phyloP scores from a whole-genome alignment of 2,113 vertebrate genomes.

The Hippocampus guttulatus region DNA sequence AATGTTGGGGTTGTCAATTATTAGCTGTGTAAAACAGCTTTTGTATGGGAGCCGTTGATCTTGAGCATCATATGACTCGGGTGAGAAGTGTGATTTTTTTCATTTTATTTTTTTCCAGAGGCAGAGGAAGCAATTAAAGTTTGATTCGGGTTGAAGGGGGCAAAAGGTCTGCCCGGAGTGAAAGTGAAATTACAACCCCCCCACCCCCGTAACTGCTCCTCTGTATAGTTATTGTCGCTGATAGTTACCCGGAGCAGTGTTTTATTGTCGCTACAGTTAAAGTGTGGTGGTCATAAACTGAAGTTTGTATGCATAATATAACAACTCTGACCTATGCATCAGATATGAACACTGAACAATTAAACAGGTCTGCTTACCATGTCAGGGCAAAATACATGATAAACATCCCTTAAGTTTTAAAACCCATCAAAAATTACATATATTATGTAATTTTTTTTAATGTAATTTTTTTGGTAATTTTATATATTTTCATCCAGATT shows the following conservation, averaged over 20 bases:
- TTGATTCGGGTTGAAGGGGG: neutral
- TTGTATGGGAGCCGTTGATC: neutral
- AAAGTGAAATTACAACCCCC: slow-evolving; percentile 7
- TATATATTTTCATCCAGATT: neutral
- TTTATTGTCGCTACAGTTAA: slow-evolving; percentile 4
- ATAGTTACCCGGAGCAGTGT: neutral
- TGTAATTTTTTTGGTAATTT: too few relatives aligned
- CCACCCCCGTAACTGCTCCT: neutral
- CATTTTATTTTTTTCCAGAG: too few relatives aligned
- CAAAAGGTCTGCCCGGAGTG: slow-evolving; percentile 1
- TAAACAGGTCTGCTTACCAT: neutral
- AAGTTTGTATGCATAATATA: neutral
- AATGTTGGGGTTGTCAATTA: neutral
- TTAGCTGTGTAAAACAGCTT: neutral
- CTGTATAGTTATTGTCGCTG: neutral
- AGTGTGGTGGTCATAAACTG: slow-evolving; percentile 2
- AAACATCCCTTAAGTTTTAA: neutral
- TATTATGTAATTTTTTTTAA: too few relatives aligned
- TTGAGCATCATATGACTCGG: neutral
- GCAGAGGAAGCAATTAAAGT: neutral
- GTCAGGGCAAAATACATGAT: neutral
- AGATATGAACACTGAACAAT: neutral
- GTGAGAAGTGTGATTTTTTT: neutral
- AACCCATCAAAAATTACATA: neutral
- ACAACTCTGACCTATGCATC: neutral